phyloP scores from a whole-genome alignment of 2,888 invertebrate species.

The Noctua janthe region DNA sequence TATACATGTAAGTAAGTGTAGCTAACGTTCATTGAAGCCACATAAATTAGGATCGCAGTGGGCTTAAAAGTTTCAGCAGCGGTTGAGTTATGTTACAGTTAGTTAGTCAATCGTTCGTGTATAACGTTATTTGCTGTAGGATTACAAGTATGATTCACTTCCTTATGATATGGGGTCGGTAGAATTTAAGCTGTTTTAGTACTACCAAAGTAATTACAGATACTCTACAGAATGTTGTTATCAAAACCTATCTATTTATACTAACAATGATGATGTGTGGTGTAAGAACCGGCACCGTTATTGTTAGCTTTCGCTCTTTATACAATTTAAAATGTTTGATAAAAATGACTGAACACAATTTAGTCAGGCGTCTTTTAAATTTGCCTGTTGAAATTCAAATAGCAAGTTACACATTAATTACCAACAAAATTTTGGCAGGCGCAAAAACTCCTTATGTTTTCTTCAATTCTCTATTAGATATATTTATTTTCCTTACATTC shows the following conservation, averaged over 20 bases:
- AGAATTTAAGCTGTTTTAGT: slow-evolving; percentile 22
- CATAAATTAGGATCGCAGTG: slow-evolving; percentile 56
- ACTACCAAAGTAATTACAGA: not conserved
- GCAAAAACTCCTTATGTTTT: not conserved
- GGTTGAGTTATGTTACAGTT: slow-evolving; percentile 38
- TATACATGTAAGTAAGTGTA: not conserved
- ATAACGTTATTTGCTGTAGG: slow-evolving; percentile 38
- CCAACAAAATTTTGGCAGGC: slow-evolving; percentile 38
- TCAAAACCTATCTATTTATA: not conserved
- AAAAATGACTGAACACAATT: not conserved
- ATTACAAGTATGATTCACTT: slow-evolving; percentile 45
- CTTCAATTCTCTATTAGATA: not conserved
- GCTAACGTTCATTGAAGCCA: slow-evolving; percentile 36
- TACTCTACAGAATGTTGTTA: not conserved
- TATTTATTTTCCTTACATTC: not conserved
- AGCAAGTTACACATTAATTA: slow-evolving; percentile 27
- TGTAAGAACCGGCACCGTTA: not conserved
- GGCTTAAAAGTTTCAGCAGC: slow-evolving; percentile 55
- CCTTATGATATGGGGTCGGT: slow-evolving; percentile 22
- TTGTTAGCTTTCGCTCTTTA: not conserved
- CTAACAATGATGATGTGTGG: not conserved
- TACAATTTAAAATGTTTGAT: not conserved
- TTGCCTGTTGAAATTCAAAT: slow-evolving; percentile 15
- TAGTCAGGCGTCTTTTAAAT: not conserved
- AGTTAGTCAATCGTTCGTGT: slow-evolving; percentile 40